phyloP scores from a whole-genome alignment of 2,888 invertebrate genomes.

The Sphaerophoria rueppellii region DNA sequence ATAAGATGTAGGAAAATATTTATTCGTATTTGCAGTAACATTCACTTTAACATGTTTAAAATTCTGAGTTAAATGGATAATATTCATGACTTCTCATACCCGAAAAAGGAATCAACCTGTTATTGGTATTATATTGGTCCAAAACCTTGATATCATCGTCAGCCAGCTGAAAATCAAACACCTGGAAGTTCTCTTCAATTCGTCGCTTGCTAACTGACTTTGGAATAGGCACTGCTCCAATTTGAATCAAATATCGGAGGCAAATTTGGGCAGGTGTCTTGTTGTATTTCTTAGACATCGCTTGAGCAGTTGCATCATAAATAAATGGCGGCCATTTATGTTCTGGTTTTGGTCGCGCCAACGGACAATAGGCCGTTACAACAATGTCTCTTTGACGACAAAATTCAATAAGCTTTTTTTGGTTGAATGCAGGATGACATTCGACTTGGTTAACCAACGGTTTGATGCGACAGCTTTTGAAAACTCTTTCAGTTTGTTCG shows the following conservation, averaged over 20 bases:
- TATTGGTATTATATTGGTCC: constrained; percentile 71
- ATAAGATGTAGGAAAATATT: no score
- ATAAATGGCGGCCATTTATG: constrained; percentile 83
- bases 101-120: constrained; percentile 79
- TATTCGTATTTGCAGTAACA: no score
- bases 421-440: constrained; percentile 81
- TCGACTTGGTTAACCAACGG: constrained; percentile 81
- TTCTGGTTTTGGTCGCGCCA: constrained; percentile 86
- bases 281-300: constrained; percentile 84
- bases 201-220: constrained; percentile 84
- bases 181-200: constrained; percentile 83
- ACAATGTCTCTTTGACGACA: constrained; percentile 86
- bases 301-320: constrained; percentile 81
- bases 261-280: constrained; percentile 86
- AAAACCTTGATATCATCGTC: constrained; percentile 82
- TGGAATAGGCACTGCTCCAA: constrained; percentile 84
- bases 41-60: constrained; percentile 22
- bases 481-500: constrained; percentile 78
- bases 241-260: constrained; percentile 85
- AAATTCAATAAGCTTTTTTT: constrained; percentile 86
- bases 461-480: constrained; percentile 78
- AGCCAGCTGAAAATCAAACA: constrained; percentile 84
- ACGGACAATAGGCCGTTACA: constrained; percentile 88
- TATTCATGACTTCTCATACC: constrained; percentile 79
- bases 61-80: constrained; percentile 78